phyloP scores from a whole-genome alignment of 2,797 vertebrate genomes.

The Meriones psammophilus region DNA sequence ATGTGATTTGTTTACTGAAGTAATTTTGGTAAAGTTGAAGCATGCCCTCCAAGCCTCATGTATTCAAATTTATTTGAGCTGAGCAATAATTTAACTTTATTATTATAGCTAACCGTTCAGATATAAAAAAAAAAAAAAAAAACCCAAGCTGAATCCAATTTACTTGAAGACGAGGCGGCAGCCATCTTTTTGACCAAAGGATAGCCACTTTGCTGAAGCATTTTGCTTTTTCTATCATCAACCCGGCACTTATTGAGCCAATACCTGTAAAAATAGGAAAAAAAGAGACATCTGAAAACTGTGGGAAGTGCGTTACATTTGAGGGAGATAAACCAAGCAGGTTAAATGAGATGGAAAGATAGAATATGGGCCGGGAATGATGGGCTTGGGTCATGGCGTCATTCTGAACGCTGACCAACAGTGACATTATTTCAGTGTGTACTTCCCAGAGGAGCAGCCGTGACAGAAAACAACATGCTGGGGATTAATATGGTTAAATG shows the following conservation, averaged over 20 bases:
- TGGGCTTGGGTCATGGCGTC: not conserved
- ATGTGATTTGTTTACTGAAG: not conserved
- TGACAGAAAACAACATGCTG: not conserved
- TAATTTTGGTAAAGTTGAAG: conserved; percentile 22
- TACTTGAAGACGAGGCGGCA: conserved; percentile 61
- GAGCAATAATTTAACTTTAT: conserved; percentile 7
- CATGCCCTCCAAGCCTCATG: not conserved
- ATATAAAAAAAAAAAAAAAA: conserved; percentile 11
- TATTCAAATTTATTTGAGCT: conserved; percentile 26
- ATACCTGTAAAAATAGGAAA: conserved; percentile 52
- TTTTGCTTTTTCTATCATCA: conserved; percentile 7
- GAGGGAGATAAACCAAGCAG: not conserved
- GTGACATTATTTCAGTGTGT: not conserved
- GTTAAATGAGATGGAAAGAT: not conserved
- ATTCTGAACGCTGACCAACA: not conserved
- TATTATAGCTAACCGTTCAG: not conserved
- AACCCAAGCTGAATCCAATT: not conserved
- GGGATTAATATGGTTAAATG: not conserved
- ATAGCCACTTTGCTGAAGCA: fast-evolving
- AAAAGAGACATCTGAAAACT: not conserved
- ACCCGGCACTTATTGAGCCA: not conserved
- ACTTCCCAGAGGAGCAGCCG: not conserved
- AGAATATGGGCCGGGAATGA: not conserved
- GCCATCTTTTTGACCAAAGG: fast-evolving
- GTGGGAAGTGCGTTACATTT: not conserved